phyloP scores from a whole-genome alignment of 2,113 vertebrate genomes.

The Paramormyrops kingsleyae region DNA sequence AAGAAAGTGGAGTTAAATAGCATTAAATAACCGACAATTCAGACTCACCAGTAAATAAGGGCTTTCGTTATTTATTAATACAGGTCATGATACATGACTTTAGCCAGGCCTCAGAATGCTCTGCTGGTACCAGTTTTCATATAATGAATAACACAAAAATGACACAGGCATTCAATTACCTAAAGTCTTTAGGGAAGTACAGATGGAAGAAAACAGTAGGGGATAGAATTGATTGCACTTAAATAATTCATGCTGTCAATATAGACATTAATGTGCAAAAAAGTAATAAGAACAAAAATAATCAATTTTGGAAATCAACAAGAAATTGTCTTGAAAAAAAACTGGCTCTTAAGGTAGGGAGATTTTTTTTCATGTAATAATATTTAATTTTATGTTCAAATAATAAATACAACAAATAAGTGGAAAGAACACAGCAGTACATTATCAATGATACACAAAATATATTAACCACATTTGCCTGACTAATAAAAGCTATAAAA shows the following conservation, averaged over 20 bases:
- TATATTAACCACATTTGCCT: background rate
- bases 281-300: background rate
- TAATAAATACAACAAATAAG: background rate
- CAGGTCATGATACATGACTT: background rate
- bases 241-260: background rate
- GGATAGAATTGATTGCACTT: background rate
- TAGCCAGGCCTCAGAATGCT: background rate
- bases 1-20: background rate
- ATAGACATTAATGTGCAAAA: background rate
- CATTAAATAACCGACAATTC: background rate
- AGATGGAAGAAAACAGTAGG: background rate
- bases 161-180: background rate
- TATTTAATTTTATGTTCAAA: background rate
- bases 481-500: background rate
- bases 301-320: background rate
- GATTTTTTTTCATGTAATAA: background rate
- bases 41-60: background rate
- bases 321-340: background rate
- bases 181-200: background rate
- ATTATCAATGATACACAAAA: background rate
- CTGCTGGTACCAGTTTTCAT: background rate
- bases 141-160: background rate
- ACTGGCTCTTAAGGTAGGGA: background rate
- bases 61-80: background rate
- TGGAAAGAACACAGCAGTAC: background rate